phyloP scores from a whole-genome alignment of 2,797 vertebrate genomes.

The Tragopan temminckii region DNA sequence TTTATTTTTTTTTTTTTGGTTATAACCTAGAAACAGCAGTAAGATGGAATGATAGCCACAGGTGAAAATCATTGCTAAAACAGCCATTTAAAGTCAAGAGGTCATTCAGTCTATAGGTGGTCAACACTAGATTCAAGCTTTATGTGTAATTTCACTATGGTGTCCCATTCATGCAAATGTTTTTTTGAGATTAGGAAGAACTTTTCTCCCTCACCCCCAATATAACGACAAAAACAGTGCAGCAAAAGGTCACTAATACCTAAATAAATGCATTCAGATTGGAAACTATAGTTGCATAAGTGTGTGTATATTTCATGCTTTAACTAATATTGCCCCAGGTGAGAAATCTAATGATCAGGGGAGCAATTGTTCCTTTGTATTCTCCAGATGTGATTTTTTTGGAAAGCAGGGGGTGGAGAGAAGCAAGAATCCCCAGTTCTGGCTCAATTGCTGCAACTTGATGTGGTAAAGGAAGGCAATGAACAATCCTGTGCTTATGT shows the following conservation, averaged over 20 bases:
- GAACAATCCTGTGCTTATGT: fast-evolving
- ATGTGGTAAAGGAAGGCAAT: neutral
- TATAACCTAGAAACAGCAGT: neutral
- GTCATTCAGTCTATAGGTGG: neutral
- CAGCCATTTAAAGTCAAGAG: neutral
- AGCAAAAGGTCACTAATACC: neutral
- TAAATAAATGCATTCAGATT: neutral
- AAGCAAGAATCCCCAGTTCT: neutral
- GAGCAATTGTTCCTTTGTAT: neutral
- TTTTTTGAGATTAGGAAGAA: neutral
- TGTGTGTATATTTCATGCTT: neutral
- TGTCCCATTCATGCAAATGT: neutral
- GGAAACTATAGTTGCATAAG: neutral
- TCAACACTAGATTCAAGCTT: neutral
- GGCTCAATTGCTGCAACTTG: neutral
- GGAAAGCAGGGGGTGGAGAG: neutral
- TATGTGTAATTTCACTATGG: neutral
- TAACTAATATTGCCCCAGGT: neutral
- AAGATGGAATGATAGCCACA: neutral
- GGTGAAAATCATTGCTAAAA: neutral
- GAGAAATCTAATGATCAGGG: neutral
- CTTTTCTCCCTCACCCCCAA: neutral
- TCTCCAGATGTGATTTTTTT: neutral
- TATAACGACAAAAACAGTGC: neutral
- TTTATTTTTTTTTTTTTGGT: neutral